Evolutionary conservation across 2,797 vertebrate genomes (phyloP).

Genomic region (Premnoplex brunnescens): DNA sequence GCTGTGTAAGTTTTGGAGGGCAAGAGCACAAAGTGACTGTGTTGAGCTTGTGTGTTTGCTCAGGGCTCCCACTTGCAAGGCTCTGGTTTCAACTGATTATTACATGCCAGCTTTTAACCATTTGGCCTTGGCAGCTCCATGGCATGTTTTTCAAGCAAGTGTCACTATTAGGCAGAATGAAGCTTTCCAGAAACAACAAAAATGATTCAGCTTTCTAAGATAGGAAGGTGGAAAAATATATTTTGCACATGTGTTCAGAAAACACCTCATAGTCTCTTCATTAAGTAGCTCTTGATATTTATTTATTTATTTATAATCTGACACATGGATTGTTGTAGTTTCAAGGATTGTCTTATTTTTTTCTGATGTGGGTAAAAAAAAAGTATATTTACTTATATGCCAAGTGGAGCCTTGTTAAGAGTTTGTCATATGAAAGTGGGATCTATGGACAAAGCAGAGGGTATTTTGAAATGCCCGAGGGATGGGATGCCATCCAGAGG

Average conservation of each 20-base stretch:
- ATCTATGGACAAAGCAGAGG: not conserved
- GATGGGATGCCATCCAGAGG: not conserved
- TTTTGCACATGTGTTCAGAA: not conserved
- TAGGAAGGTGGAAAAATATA: not conserved
- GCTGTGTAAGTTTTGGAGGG: not conserved
- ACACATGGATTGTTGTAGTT: rapidly evolving
- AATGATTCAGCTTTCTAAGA: not conserved
- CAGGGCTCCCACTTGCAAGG: not conserved
- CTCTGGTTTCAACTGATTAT: not conserved
- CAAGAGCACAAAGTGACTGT: not conserved
- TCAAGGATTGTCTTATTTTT: not conserved
- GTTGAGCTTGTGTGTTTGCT: not conserved
- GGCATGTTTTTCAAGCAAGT: not conserved
- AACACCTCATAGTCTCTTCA: not conserved
- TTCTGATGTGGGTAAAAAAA: not conserved
- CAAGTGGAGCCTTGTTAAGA: not conserved
- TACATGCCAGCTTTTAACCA: not conserved
- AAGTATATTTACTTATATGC: not conserved
- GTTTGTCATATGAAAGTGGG: not conserved
- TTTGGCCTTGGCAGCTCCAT: not conserved
- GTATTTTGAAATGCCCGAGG: not conserved
- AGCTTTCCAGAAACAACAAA: slow-evolving; percentile 5
- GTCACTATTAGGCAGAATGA: not conserved
- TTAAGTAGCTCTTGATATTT: not conserved
- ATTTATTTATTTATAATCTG: not conserved